Percentiles rank a stretch among this genome's conserved stretches.
Evolutionary conservation across 2,113 vertebrate species (phyloP).

Genomic region (Percina caprodes): DNA sequence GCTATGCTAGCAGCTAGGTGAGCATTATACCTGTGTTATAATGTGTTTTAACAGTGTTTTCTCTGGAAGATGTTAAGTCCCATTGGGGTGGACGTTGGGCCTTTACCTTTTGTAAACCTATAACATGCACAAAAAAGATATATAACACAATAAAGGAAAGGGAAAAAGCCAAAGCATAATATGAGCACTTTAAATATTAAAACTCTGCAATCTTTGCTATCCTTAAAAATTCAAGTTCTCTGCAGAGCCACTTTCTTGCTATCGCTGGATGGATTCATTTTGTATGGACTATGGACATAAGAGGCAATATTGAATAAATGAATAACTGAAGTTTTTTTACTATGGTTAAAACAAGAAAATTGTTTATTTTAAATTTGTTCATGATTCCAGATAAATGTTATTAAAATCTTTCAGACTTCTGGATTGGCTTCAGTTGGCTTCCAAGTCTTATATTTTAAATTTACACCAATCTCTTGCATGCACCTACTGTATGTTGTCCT

Average conservation of each 20-base stretch:
- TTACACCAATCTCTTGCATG: neutral
- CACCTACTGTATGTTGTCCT: neutral
- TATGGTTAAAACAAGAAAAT: neutral
- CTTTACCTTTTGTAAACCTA: too few species aligned
- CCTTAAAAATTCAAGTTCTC: neutral
- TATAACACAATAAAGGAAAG: too few species aligned
- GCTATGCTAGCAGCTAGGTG: too few species aligned
- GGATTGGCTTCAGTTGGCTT: neutral
- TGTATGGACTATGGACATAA: neutral
- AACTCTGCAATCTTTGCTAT: neutral
- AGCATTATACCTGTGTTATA: too few species aligned
- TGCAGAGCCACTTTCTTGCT: neutral
- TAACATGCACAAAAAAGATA: too few species aligned
- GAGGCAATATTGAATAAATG: neutral
- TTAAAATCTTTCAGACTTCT: neutral
- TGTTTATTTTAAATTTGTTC: neutral
- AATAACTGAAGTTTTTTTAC: neutral
- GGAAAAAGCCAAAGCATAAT: too few species aligned
- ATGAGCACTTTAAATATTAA: slow-evolving; percentile 10
- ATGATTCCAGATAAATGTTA: neutral
- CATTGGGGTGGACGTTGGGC: too few species aligned
- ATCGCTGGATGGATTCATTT: neutral
- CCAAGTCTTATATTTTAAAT: neutral
- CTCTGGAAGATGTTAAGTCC: too few species aligned
- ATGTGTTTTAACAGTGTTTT: too few species aligned